Base-by-base conservation (phyloP, 2,797 vertebrate species). In the Pelobates cultripes region DNA sequence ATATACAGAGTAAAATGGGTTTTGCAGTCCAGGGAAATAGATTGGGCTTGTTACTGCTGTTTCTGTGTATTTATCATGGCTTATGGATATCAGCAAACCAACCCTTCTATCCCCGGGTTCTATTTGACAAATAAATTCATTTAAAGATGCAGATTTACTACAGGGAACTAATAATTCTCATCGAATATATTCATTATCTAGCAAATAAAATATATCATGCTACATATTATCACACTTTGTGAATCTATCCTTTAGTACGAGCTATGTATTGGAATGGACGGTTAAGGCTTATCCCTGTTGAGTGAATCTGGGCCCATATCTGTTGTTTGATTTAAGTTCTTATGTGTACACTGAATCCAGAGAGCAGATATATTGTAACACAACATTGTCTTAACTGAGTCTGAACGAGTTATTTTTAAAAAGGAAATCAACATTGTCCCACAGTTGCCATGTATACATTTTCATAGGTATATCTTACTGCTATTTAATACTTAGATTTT, bases 41-140 rank as follows among this genome's bases (percentile, higher is more conserved):
- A 77, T 40, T 9, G 17, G 40, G 42, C 5, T 66, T 8, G 6
- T 45, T 76, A 60, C 57, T 66, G 80, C n/a, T 14, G 12, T 40
- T 64, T 74, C n/a, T 73, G 9, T 73, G 8, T 55, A 13, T 55
- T 67, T 53, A 55, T 77, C 68, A 82, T 82, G 80, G 74, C 80
- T 82, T 77, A 71, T 81, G 64, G 3, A 17, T 71, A 28, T 72
- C 41, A 70, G 66, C 67, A 76, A 15, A 51, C 44, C 71, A 73
- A 17, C 14, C n/a, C 51, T 69, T n/a, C 66, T 3, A 60, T 9
- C 47, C 47, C 55, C 55, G 71, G 4, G 13, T 61, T 15, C 12
- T 7, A 17, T 64, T 40, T 28, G 55, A 57, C 47, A 6, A 51
- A 51, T 6, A 51, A 51, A 57, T 28, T 17, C 44, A 61, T n/a